Evolutionary conservation across 2,888 invertebrate species (phyloP), one percentile per base, ranked within the genome.

Genomic region (Laothoe populi): DNA sequence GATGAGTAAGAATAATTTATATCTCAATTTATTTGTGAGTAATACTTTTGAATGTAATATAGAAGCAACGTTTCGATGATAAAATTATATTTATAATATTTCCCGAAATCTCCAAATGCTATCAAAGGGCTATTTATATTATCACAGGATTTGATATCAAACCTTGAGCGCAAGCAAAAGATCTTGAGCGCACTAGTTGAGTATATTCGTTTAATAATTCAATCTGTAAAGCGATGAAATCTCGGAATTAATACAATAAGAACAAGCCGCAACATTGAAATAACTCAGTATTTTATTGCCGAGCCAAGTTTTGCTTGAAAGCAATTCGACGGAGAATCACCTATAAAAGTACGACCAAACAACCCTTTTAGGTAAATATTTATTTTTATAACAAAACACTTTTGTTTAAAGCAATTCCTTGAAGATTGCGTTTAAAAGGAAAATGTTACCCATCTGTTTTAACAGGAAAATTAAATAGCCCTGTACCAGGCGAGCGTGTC

Each of bases 281-380:
- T 73, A 72, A 73, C 74, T 75, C 71, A 71, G 67, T 70, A 67
- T 75, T 75, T 77, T 74, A 77, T 75, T 70, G 70, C 69, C 61
- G 61, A 67, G 63, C 69, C 66, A 63, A 70, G 66, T 65, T 70
- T 71, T 69, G 63, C 63, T 68, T 63, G 63, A 72, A 72, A 66
- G 66, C 72, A 72, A 76, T 75, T 69, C 67, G 61, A 68, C 49
- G 64, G 69, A 64, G 70, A 71, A 78, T 75, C 65, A 66, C 66
- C 75, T 70, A 73, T 80, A 75, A 79, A 77, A 77, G 66, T 66
- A 70, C 68, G 63, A 70, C 71, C 69, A 66, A 70, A 71, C 70
- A 74, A 74, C 73, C 70, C 70, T 70, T 66, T 73, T 70, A 68
- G 67, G 69, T 67, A 75, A 79, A 78, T 73, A 79, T 78, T 78